A percentile compares a stretch with the other conserved stretches of the same genome.
These are phyloP conservation scores for Phaedon cochleariae DNA, from an alignment of 2,888 invertebrate genomes.

Conservation along the genomic window DNA sequence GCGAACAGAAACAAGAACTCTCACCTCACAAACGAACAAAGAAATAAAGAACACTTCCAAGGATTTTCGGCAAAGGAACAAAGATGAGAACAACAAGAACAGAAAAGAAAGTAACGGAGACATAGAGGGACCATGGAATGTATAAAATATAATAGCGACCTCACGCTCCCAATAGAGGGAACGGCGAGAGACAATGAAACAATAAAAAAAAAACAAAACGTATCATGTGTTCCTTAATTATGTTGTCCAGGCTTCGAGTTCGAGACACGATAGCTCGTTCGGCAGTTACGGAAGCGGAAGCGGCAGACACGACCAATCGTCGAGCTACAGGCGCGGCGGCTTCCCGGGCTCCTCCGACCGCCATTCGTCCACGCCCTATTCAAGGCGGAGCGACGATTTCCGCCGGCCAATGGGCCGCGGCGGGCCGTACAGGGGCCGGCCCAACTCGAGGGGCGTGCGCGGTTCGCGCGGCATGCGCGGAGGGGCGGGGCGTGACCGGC, in stretches of 20 bases:
- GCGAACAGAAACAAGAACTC: background rate
- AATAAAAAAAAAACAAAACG: slow-evolving; percentile 15
- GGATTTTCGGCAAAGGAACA: background rate
- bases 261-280: slow-evolving; percentile 54
- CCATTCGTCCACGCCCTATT: slow-evolving; percentile 51
- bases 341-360: slow-evolving; percentile 62
- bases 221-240: slow-evolving; percentile 38
- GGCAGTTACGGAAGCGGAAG: slow-evolving; percentile 55
- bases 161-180: slow-evolving; percentile 46
- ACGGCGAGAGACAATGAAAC: slow-evolving; percentile 40
- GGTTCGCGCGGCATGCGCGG: slow-evolving; percentile 60
- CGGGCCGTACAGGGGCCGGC: slow-evolving; percentile 58
- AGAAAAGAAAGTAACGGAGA: too few relatives aligned
- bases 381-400: slow-evolving; percentile 57
- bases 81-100: background rate
- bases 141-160: background rate
- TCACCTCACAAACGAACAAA: background rate
- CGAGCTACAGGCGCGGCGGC: slow-evolving; percentile 65
- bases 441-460: slow-evolving; percentile 63
- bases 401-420: slow-evolving; percentile 57
- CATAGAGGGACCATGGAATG: background rate
- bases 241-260: slow-evolving; percentile 61
- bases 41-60: background rate
- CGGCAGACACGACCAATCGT: slow-evolving; percentile 67
- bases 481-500: slow-evolving; percentile 63